Evolutionary conservation across 2,797 vertebrate genomes (phyloP).

Genomic region (Lithobates pipiens): DNA sequence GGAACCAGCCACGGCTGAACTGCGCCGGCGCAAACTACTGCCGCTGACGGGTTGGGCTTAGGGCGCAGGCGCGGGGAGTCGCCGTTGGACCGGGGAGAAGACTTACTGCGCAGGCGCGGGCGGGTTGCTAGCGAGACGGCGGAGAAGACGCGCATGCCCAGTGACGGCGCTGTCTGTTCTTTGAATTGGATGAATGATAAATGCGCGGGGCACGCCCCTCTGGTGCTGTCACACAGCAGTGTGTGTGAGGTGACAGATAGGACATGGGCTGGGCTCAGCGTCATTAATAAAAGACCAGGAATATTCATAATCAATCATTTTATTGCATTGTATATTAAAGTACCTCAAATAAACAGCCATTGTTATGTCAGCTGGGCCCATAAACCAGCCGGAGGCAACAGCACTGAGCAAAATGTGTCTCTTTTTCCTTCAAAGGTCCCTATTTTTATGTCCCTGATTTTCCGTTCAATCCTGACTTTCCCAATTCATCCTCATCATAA

Average conservation of each 20-base stretch:
- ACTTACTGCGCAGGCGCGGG: not conserved
- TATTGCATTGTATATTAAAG: not conserved
- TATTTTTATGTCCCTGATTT: too few species aligned
- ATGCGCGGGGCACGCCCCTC: not conserved
- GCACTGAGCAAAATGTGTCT: too few species aligned
- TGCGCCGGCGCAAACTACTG: not conserved
- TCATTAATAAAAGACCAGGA: not conserved
- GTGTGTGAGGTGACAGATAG: conserved; percentile 5
- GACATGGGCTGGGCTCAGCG: not conserved
- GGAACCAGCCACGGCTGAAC: not conserved
- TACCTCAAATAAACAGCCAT: not conserved
- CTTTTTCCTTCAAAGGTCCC: too few species aligned
- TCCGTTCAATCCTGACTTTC: too few species aligned
- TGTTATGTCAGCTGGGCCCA: too few species aligned
- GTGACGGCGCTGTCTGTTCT: not conserved
- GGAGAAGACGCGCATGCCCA: conserved; percentile 31
- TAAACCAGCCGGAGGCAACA: too few species aligned
- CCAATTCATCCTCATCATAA: too few species aligned
- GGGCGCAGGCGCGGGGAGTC: not conserved
- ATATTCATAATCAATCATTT: not conserved
- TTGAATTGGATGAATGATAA: not conserved
- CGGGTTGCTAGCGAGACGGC: conserved; percentile 36
- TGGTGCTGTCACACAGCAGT: not conserved
- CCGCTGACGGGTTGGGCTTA: not conserved
- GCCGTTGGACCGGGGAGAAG: not conserved